Evolutionary conservation across 2,113 vertebrate genomes (phyloP).

Genomic region (Sakesphorus luctuosus): DNA sequence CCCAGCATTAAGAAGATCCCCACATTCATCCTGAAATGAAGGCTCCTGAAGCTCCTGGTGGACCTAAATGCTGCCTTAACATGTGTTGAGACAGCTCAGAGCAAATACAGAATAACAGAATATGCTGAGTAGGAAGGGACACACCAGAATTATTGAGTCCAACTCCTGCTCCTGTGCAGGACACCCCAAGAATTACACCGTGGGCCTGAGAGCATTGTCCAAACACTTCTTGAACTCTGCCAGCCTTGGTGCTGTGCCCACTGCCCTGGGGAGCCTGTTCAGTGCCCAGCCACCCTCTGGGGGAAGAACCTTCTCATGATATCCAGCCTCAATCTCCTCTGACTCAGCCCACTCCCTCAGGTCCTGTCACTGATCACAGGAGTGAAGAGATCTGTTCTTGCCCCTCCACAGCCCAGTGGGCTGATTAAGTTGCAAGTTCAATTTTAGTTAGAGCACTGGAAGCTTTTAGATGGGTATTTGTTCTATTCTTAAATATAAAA

Average conservation of each 20-base stretch:
- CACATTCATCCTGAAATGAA: not conserved
- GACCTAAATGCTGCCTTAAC: not conserved
- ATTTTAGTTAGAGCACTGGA: no score
- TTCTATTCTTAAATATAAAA: not conserved
- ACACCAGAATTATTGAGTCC: not conserved
- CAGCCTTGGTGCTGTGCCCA: not conserved
- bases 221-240: not conserved
- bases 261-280: not conserved
- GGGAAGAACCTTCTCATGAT: not conserved
- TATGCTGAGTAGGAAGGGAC: not conserved
- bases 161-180: not conserved
- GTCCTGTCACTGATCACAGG: not conserved
- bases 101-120: not conserved
- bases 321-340: not conserved
- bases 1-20: not conserved
- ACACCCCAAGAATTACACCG: not conserved
- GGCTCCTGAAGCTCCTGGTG: not conserved
- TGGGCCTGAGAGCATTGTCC: not conserved
- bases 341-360: not conserved
- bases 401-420: not conserved
- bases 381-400: not conserved
- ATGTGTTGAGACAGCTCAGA: not conserved
- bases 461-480: no score
- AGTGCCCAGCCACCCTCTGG: not conserved
- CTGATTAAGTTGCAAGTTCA: no score